These are phyloP conservation scores for Vanessa tameamea DNA, from an alignment of 1,140 invertebrate genomes.

Conservation along the genomic window DNA sequence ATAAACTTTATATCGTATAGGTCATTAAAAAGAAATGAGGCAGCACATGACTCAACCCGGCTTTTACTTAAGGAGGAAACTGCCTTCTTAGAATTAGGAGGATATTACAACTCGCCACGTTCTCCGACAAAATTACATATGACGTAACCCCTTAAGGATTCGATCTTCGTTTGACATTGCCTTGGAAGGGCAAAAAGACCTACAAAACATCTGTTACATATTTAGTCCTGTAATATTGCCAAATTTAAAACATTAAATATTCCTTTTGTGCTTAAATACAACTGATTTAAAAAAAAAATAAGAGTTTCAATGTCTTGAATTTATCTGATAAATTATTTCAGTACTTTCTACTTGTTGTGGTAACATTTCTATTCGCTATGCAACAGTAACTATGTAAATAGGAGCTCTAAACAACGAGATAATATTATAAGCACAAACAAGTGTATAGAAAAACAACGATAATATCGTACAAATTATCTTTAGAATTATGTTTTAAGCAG, in stretches of 20 bases:
- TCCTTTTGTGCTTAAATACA: background rate
- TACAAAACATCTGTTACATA: constrained; percentile 41
- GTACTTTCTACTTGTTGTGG: background rate
- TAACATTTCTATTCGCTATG: constrained; percentile 6
- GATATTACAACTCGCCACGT: constrained; percentile 39
- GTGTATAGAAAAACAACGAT: background rate
- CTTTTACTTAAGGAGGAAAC: constrained; percentile 44
- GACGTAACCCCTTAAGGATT: constrained; percentile 45
- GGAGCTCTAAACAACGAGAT: background rate
- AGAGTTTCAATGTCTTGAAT: too few species aligned
- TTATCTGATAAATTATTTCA: background rate
- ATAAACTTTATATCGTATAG: background rate
- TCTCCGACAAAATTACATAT: constrained; percentile 44
- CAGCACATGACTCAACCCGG: constrained; percentile 43
- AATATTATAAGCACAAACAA: constrained; percentile 5
- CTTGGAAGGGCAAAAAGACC: constrained; percentile 35
- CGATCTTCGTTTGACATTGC: constrained; percentile 49
- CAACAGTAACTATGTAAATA: constrained; percentile 4
- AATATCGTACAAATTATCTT: background rate
- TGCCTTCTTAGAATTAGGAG: constrained; percentile 45
- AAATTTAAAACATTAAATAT: constrained; percentile 10
- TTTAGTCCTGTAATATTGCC: constrained; percentile 31
- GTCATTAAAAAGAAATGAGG: constrained; percentile 26
- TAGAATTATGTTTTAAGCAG: background rate
- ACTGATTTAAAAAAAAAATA: background rate